These are phyloP conservation scores for Philopedon plagiatum DNA, from an alignment of 2,888 invertebrate species.

Conservation along the genomic window DNA sequence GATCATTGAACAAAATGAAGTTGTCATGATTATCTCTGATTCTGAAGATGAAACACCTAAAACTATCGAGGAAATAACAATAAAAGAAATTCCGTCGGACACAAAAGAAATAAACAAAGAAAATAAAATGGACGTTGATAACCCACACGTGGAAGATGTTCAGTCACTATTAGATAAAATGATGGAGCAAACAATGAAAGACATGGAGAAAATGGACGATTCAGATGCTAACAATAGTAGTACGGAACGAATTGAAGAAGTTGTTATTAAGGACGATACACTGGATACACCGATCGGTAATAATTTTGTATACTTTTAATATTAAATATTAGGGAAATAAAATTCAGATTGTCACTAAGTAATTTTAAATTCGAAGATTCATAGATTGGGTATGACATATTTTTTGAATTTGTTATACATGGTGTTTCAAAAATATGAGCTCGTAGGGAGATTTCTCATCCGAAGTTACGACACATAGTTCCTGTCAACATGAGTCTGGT, in stretches of 20 bases:
- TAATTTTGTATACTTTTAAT: no score
- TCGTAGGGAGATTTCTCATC: no score
- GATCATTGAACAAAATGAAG: conserved; percentile 38
- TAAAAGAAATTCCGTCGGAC: conserved; percentile 49
- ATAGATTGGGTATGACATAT: no score
- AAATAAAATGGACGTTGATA: conserved; percentile 29
- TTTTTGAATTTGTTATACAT: no score
- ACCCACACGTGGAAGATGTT: conserved; percentile 33
- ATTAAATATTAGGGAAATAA: no score
- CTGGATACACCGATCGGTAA: conserved; percentile 12
- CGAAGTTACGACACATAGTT: no score
- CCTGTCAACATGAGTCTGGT: no score
- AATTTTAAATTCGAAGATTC: no score
- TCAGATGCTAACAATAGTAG: conserved; percentile 63
- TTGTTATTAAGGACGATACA: conserved; percentile 45
- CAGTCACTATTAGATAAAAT: conserved; percentile 66
- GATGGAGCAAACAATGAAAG: conserved; percentile 69
- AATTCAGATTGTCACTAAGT: no score
- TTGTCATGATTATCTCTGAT: conserved; percentile 33
- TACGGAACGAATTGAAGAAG: conserved; percentile 57
- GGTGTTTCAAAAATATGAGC: no score
- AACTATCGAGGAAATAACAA: conserved; percentile 11
- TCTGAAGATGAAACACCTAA: conserved; percentile 38
- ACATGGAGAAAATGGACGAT: conserved; percentile 58
- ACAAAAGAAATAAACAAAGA: conserved; percentile 14